Evolutionary conservation across 2,113 vertebrate genomes (phyloP).

Genomic region (Otis tarda): DNA sequence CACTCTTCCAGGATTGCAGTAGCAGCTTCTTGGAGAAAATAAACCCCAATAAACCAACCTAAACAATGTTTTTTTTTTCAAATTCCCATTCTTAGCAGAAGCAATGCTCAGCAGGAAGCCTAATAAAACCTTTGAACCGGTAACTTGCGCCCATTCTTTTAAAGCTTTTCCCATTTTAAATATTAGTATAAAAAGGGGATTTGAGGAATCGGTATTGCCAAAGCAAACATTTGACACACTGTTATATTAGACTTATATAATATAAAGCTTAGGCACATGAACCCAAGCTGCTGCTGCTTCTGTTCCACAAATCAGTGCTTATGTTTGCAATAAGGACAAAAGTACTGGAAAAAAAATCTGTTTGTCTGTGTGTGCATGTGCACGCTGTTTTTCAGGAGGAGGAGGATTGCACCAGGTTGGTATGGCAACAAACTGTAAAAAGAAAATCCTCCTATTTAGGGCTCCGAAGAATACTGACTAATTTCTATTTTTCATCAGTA

Average conservation of each 20-base stretch:
- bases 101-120: conserved; percentile 36
- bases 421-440: background rate
- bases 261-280: conserved; percentile 47
- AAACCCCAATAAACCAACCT: conserved; percentile 49
- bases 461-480: background rate
- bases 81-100: conserved; percentile 26
- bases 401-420: background rate
- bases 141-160: conserved; percentile 76
- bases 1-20: background rate
- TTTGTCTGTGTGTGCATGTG: background rate
- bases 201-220: conserved; percentile 68
- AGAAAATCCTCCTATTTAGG: background rate
- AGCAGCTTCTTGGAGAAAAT: conserved; percentile 9
- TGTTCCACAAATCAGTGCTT: conserved; percentile 10
- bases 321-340: conserved; percentile 47
- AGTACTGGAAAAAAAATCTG: conserved; percentile 36
- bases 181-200: conserved; percentile 75
- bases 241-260: conserved; percentile 58
- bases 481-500: background rate
- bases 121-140: conserved; percentile 57
- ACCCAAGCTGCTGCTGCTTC: conserved; percentile 6
- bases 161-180: conserved; percentile 77
- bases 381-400: background rate
- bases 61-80: background rate
- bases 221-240: conserved; percentile 75